A percentile compares a stretch with the other conserved stretches of the same genome.
phyloP scores from a whole-genome alignment of 2,797 vertebrate species.

The Hyperoplus lanceolatus region DNA sequence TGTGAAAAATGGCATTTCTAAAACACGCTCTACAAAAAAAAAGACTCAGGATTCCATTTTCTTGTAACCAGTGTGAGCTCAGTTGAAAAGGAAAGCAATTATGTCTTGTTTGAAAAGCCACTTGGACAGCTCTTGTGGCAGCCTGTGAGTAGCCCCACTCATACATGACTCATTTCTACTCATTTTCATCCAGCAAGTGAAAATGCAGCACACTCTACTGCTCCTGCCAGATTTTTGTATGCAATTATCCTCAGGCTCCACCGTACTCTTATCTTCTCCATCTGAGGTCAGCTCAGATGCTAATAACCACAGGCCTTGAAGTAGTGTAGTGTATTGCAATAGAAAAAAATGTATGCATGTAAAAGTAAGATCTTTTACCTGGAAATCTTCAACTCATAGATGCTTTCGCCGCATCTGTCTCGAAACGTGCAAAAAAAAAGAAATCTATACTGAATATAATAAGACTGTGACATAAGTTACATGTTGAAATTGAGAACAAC shows the following conservation, averaged over 20 bases:
- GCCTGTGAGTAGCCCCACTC: slow-evolving; percentile 70
- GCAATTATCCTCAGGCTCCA: slow-evolving; percentile 61
- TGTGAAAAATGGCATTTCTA: slow-evolving; percentile 31
- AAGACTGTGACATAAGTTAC: neutral
- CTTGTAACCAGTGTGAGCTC: slow-evolving; percentile 58
- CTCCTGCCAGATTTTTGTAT: slow-evolving; percentile 49
- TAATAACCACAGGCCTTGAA: slow-evolving; percentile 55
- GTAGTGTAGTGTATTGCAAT: slow-evolving; percentile 29
- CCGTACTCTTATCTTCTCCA: slow-evolving; percentile 58
- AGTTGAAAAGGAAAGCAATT: slow-evolving; percentile 74
- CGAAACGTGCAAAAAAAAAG: neutral
- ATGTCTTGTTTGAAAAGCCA: slow-evolving; percentile 73
- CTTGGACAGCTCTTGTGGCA: slow-evolving; percentile 70
- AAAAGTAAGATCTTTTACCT: neutral
- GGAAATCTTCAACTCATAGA: neutral
- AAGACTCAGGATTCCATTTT: slow-evolving; percentile 47
- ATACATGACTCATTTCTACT: slow-evolving; percentile 72
- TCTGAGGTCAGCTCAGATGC: slow-evolving; percentile 53
- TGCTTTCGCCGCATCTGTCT: neutral
- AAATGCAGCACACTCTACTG: slow-evolving; percentile 59
- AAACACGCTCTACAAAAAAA: slow-evolving; percentile 26
- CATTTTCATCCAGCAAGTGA: slow-evolving; percentile 65
- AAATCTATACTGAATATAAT: slow-evolving; percentile 5
- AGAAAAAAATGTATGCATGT: slow-evolving; percentile 3
- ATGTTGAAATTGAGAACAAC: neutral